phyloP scores from a whole-genome alignment of 2,113 vertebrate species.

The Malurus alboscapulatus region DNA sequence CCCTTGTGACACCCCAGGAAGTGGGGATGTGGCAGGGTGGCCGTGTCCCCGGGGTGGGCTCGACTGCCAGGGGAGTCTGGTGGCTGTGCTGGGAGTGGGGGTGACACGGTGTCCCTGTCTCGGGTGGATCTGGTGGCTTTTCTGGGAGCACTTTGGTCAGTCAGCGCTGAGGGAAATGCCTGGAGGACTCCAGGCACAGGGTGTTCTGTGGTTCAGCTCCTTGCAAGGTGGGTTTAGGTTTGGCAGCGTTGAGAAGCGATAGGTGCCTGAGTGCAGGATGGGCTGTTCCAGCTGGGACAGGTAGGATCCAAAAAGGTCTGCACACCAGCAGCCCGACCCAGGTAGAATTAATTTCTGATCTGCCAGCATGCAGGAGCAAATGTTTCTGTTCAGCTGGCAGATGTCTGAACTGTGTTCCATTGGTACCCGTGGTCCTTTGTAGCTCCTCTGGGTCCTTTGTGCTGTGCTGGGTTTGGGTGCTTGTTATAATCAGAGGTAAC shows the following conservation, averaged over 20 bases:
- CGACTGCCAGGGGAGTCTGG: background rate
- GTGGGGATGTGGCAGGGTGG: background rate
- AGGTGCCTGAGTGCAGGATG: accelerated
- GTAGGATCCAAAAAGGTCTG: accelerated
- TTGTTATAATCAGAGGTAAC: background rate
- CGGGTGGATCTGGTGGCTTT: background rate
- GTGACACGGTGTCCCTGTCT: background rate
- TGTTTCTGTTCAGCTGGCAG: background rate
- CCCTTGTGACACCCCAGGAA: accelerated
- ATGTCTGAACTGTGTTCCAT: background rate
- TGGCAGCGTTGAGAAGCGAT: accelerated
- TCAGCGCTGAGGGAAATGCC: accelerated
- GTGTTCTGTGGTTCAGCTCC: background rate
- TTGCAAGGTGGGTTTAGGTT: background rate
- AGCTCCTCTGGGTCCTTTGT: background rate
- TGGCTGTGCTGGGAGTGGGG: background rate
- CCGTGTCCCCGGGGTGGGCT: background rate
- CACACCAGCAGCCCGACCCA: background rate
- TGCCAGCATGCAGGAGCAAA: no score
- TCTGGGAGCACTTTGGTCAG: accelerated
- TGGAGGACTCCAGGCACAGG: accelerated
- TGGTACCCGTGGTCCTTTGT: background rate
- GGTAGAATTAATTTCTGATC: background rate
- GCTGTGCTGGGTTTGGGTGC: background rate
- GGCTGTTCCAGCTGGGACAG: background rate